Evolutionary conservation across 92 coral and sea anemone genomes (phyloP).

Genomic region (Muricea muricata): DNA sequence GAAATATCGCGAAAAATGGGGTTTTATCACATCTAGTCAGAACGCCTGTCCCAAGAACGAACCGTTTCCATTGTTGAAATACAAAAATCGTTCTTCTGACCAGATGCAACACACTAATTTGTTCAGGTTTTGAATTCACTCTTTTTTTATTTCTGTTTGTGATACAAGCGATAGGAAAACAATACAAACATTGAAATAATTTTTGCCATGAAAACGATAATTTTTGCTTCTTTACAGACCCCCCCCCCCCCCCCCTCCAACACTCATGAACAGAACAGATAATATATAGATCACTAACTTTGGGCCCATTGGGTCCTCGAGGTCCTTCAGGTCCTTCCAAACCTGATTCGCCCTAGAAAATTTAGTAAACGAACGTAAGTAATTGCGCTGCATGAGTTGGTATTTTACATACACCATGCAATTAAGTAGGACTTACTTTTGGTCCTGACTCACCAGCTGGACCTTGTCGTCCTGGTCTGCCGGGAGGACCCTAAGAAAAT

Average conservation of each 20-base stretch:
- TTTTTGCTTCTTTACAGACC: too few species aligned
- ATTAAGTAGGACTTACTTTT: background rate
- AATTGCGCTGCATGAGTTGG: background rate
- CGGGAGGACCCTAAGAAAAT: background rate
- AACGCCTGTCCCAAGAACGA: too few species aligned
- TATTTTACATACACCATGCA: background rate
- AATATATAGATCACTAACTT: background rate
- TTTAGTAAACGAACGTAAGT: background rate
- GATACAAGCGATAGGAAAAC: background rate
- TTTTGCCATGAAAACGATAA: background rate
- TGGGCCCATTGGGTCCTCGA: background rate
- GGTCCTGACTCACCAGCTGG: background rate
- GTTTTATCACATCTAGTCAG: too few species aligned
- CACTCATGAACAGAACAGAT: background rate
- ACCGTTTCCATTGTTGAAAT: too few species aligned
- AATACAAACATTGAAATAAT: background rate
- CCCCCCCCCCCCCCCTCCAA: too few species aligned
- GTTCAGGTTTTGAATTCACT: too few species aligned
- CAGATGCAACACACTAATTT: too few species aligned
- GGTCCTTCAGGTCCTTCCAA: background rate
- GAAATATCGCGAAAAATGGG: too few species aligned
- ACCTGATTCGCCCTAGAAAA: constrained; percentile 12
- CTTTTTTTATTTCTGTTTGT: too few species aligned
- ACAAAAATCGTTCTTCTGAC: background rate
- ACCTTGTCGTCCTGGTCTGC: constrained; percentile 8